phyloP scores from a whole-genome alignment of 2,113 vertebrate species.

The Daphoenositta chrysoptera region DNA sequence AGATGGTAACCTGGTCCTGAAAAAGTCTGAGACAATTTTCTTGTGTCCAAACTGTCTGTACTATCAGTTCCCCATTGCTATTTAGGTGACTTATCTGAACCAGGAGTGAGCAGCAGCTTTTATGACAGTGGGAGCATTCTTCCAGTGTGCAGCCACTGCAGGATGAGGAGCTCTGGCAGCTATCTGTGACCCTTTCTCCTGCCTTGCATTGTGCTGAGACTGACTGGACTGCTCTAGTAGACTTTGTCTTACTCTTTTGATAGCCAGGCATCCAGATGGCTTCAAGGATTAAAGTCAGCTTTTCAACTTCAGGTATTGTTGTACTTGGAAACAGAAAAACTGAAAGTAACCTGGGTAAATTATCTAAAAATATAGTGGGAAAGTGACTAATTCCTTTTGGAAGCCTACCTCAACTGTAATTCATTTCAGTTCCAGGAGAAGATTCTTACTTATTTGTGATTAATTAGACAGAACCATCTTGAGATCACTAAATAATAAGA shows the following conservation, averaged over 20 bases:
- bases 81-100: background rate
- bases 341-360: background rate
- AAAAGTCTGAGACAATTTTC: background rate
- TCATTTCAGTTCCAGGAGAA: background rate
- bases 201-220: background rate
- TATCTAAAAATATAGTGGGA: background rate
- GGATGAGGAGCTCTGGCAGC: background rate
- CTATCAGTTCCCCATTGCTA: background rate
- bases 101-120: background rate
- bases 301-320: background rate
- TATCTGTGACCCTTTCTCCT: background rate
- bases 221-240: background rate
- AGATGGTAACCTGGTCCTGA: background rate
- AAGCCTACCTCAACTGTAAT: background rate
- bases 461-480: background rate
- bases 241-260: background rate
- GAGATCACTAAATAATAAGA: background rate
- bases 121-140: background rate
- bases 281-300: constrained; percentile 16
- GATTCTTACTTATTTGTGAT: background rate
- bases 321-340: background rate
- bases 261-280: background rate
- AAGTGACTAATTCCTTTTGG: background rate
- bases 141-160: background rate
- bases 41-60: background rate